phyloP scores from a whole-genome alignment of 1,140 invertebrate species.

The Drosophila miranda region DNA sequence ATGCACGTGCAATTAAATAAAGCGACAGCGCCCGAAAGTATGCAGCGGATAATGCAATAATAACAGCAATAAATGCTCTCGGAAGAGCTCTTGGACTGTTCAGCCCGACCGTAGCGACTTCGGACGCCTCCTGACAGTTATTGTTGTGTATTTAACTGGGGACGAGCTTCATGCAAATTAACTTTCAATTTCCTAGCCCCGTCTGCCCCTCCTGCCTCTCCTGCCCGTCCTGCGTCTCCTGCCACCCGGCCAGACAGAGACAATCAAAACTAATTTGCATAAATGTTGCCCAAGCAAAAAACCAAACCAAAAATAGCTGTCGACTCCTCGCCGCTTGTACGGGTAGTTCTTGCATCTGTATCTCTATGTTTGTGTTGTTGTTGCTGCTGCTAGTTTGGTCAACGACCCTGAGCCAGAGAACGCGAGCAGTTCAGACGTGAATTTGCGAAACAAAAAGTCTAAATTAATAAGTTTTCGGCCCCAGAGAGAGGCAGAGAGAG shows the following conservation, averaged over 20 bases:
- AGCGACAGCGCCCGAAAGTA: slow-evolving; percentile 49
- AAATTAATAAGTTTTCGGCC: slow-evolving; percentile 75
- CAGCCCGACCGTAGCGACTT: too few relatives aligned
- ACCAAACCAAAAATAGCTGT: slow-evolving; percentile 52
- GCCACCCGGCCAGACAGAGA: slow-evolving; percentile 35
- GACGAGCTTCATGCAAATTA: slow-evolving; percentile 74
- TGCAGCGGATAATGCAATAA: slow-evolving; percentile 72
- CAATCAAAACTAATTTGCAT: slow-evolving; percentile 81
- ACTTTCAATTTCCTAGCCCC: slow-evolving; percentile 76
- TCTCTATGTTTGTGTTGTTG: background rate
- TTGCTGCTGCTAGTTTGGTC: slow-evolving; percentile 56
- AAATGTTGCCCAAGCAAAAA: slow-evolving; percentile 74
- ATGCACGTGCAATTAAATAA: slow-evolving; percentile 80
- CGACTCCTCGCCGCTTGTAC: slow-evolving; percentile 22
- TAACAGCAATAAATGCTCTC: slow-evolving; percentile 68
- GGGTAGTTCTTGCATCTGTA: slow-evolving; percentile 2
- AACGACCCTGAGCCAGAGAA: slow-evolving; percentile 56
- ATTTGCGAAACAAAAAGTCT: slow-evolving; percentile 77
- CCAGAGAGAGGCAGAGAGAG: background rate
- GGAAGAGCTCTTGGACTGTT: slow-evolving; percentile 10
- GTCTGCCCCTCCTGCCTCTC: background rate
- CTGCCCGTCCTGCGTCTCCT: background rate
- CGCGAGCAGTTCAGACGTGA: slow-evolving; percentile 42
- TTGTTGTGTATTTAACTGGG: slow-evolving; percentile 74
- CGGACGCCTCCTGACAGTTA: slow-evolving; percentile 41